These are phyloP conservation scores for Hylaea fasciaria DNA, from an alignment of 2,888 invertebrate species.

Conservation along the genomic window DNA sequence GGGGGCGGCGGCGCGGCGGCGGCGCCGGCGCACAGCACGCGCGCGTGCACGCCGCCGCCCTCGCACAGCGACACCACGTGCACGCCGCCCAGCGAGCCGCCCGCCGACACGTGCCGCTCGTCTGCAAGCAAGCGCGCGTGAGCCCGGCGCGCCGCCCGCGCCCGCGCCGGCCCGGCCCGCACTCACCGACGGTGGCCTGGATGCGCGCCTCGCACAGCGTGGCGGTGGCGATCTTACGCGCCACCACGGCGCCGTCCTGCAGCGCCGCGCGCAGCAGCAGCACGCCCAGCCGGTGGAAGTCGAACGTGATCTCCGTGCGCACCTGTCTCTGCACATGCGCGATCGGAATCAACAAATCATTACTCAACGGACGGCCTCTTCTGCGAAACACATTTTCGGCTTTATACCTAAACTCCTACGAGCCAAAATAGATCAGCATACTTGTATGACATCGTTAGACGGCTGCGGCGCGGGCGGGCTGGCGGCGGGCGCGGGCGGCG, in stretches of 20 bases:
- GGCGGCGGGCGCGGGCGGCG: slow-evolving; percentile 39
- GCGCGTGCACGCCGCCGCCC: slow-evolving; percentile 91
- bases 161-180: neutral
- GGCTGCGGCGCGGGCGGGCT: slow-evolving; percentile 36
- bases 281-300: slow-evolving; percentile 96
- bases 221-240: slow-evolving; percentile 96
- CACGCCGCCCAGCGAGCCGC: slow-evolving; percentile 96
- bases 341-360: neutral
- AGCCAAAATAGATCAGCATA: too few species aligned
- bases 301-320: slow-evolving; percentile 94
- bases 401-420: too few species aligned
- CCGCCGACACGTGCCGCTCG: slow-evolving; percentile 85
- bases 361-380: neutral
- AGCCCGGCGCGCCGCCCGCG: slow-evolving; percentile 26
- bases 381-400: too few species aligned
- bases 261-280: slow-evolving; percentile 92
- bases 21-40: slow-evolving; percentile 93
- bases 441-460: slow-evolving; percentile 5
- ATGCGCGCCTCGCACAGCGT: slow-evolving; percentile 96
- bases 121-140: slow-evolving; percentile 59
- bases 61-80: slow-evolving; percentile 95
- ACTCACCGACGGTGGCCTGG: slow-evolving; percentile 90
- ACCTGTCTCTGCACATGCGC: slow-evolving; percentile 59
- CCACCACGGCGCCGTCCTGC: slow-evolving; percentile 88
- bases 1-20: slow-evolving; percentile 87